Percentiles rank a stretch among this genome's conserved stretches.
These are phyloP conservation scores for Isurus oxyrinchus DNA, from an alignment of 2,113 vertebrate species.

Conservation along the genomic window DNA sequence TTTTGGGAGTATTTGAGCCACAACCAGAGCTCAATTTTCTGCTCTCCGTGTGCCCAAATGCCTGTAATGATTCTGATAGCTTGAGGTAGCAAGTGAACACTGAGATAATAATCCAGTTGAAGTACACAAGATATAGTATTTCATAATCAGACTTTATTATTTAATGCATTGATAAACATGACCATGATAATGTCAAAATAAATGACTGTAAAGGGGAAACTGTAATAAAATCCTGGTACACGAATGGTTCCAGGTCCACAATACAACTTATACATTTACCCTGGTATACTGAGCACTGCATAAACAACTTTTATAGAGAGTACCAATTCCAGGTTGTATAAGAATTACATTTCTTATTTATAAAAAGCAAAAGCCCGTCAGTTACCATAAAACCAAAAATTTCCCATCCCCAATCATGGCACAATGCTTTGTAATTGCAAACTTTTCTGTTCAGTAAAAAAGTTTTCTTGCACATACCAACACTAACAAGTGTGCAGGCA, in stretches of 20 bases:
- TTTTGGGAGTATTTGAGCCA: background rate
- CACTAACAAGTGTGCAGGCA: background rate
- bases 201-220: slow-evolving; percentile 2
- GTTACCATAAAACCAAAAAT: slow-evolving; percentile 15
- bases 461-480: background rate
- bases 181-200: slow-evolving; percentile 36
- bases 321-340: slow-evolving; percentile 28
- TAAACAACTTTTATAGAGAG: background rate
- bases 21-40: background rate
- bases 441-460: slow-evolving; percentile 26
- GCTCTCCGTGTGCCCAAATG: background rate
- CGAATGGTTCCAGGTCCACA: background rate
- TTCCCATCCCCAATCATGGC: background rate
- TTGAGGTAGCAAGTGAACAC: background rate
- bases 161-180: slow-evolving; percentile 18
- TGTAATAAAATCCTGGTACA: slow-evolving; percentile 17
- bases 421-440: slow-evolving; percentile 30
- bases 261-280: slow-evolving; percentile 17
- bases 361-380: slow-evolving; percentile 13
- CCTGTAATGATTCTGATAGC: background rate
- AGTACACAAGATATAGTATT: background rate
- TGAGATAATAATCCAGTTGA: background rate
- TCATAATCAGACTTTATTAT: slow-evolving; percentile 32
- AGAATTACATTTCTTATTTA: slow-evolving; percentile 25
- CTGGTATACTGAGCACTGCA: slow-evolving; percentile 22